Base-by-base conservation (phyloP, 1,140 invertebrate species). In the Cyrtorhinus lividipennis region DNA sequence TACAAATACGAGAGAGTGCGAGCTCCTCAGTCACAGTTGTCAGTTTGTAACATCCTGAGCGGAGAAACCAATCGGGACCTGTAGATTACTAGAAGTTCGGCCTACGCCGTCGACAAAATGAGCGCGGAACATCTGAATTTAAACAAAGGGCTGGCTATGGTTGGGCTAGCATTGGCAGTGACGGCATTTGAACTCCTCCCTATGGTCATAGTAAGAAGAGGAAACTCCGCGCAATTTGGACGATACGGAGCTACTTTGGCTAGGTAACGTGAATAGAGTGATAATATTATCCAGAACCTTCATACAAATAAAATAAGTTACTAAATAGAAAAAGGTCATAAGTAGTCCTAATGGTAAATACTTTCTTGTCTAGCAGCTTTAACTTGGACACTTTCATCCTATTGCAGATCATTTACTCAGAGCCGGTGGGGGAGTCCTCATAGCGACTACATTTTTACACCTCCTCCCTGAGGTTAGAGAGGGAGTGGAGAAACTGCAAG, bases 361-460 rank as follows among this genome's bases (percentile, higher is more conserved):
- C 15, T 38, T 38, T 38, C 30, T 38, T 38, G 5, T 38, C 30
- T 38, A 38, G n/a, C n/a, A n/a, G n/a, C n/a, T n/a, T n/a, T n/a
- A n/a, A n/a, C n/a, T n/a, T n/a, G n/a, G n/a, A n/a, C n/a, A n/a
- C n/a, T n/a, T n/a, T n/a, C n/a, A n/a, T n/a, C n/a, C n/a, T n/a
- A n/a, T n/a, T n/a, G 13, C 56, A 59, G 30, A 46, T 24, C 60
- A 44, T 23, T 30, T 65, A 2, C 44, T 65, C 18, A 57, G 64
- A 66, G 90, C 95, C 67, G 92, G 92, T 1, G 93, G 90, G 1
- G 93, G 94, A 0, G 90, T 95, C 1, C 79, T 97, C 13, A 78
- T 97, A 62, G 85, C 86, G 48, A 95, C 92, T 0, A 92, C 88
- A 0, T 91, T 95, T 67, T 75, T 93, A 56, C 92, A 97, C 72